phyloP scores from a whole-genome alignment of 2,888 invertebrate genomes.

The Erebia aethiops region DNA sequence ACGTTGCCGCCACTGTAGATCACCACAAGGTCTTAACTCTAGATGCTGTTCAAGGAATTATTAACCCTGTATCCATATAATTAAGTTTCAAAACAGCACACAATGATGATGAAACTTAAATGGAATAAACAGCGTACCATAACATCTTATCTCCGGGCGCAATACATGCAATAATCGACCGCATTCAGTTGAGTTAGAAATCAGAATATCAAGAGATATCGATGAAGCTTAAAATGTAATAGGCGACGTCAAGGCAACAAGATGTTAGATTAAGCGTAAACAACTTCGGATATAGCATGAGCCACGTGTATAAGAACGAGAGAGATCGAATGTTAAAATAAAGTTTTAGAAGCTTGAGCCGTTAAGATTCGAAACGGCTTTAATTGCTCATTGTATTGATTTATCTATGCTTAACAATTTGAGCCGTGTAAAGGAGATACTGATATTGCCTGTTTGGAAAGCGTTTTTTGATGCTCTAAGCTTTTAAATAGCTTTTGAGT shows the following conservation, averaged over 20 bases:
- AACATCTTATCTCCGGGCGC: conserved; percentile 21
- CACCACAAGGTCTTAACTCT: conserved; percentile 22
- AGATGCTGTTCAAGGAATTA: not conserved
- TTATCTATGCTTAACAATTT: conserved; percentile 29
- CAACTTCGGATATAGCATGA: conserved; percentile 50
- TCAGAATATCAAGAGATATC: not conserved
- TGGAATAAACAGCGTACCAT: not conserved
- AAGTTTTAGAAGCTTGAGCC: conserved; percentile 19
- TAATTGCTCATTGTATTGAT: conserved; percentile 33
- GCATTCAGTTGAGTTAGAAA: not conserved
- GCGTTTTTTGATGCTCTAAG: not conserved
- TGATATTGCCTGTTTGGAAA: not conserved
- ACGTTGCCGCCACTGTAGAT: conserved; percentile 17
- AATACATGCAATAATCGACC: not conserved
- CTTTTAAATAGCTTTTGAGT: not conserved
- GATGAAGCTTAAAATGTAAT: conserved; percentile 2
- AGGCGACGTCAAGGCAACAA: conserved; percentile 44
- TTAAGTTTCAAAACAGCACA: conserved; percentile 5
- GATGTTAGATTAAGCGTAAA: conserved; percentile 56
- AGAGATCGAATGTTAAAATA: conserved; percentile 38
- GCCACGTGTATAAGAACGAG: conserved; percentile 47
- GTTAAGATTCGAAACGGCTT: conserved; percentile 20
- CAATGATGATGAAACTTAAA: conserved; percentile 3
- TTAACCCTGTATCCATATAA: not conserved
- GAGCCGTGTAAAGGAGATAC: not conserved